Evolutionary conservation across 2,888 invertebrate species (phyloP).

Genomic region (Actias luna): DNA sequence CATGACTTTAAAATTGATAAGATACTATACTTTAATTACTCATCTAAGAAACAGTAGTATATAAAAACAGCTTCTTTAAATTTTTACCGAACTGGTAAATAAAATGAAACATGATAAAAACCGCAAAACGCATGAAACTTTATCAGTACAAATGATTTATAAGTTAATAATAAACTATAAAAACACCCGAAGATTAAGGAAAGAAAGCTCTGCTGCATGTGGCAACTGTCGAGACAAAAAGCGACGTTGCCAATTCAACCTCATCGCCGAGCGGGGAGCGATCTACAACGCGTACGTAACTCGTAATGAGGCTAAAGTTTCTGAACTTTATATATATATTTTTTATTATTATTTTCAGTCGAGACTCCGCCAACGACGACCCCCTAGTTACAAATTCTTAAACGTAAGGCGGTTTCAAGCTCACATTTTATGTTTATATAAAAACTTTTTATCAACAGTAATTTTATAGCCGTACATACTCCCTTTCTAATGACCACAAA

Average conservation of each 20-base stretch:
- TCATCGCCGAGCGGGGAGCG: conserved; percentile 37
- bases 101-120: not conserved
- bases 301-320: conserved; percentile 79
- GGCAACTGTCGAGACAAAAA: conserved; percentile 47
- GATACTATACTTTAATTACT: not conserved
- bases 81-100: not conserved
- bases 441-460: not conserved
- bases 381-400: conserved; percentile 1
- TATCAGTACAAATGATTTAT: conserved; percentile 7
- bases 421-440: not conserved
- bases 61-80: not conserved
- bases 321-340: conserved; percentile 46
- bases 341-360: conserved; percentile 17
- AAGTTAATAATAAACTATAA: not conserved
- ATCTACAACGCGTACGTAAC: conserved; percentile 49
- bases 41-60: not conserved
- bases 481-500: too few relatives aligned
- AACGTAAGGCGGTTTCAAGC: not conserved
- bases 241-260: conserved; percentile 74
- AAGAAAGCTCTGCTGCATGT: conserved; percentile 50
- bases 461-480: not conserved
- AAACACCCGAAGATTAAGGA: conserved; percentile 41
- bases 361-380: not conserved
- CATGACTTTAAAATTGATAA: not conserved
- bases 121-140: not conserved